Conservation (phyloP, 1,140 invertebrate genomes). For the Proales similis region DNA sequence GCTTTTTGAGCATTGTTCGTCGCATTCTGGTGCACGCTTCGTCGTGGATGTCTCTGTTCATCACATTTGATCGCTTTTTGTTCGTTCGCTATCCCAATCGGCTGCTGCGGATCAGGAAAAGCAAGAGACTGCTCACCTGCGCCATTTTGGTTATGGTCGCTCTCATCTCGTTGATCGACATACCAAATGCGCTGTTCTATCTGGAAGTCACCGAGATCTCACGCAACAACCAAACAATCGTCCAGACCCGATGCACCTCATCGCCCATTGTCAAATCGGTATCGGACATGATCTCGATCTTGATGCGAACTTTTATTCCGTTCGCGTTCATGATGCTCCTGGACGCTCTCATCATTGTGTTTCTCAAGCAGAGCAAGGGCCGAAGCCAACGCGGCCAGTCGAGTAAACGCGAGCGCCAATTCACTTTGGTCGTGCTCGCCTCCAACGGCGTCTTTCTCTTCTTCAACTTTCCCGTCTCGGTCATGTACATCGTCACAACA, state of each 20-base stretch:
- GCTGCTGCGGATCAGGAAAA: too few relatives aligned
- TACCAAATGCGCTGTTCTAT: too few relatives aligned
- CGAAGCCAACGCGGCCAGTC: neutral
- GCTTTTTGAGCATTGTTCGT: too few relatives aligned
- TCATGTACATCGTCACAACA: constrained; percentile 13
- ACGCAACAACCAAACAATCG: too few relatives aligned
- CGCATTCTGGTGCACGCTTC: too few relatives aligned
- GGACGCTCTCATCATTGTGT: constrained; percentile 4
- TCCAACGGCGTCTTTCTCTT: constrained; percentile 30
- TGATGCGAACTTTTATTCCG: constrained; percentile 10
- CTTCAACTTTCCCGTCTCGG: constrained; percentile 25
- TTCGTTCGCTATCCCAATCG: too few relatives aligned
- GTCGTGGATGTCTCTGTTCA: too few relatives aligned
- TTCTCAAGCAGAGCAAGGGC: neutral
- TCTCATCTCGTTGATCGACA: too few relatives aligned
- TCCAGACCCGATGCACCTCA: constrained; percentile 10
- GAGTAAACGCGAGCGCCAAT: constrained; percentile 1
- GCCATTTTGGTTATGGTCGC: too few relatives aligned
- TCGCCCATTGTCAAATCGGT: neutral
- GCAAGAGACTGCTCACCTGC: too few relatives aligned
- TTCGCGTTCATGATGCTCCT: neutral
- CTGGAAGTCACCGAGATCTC: too few relatives aligned
- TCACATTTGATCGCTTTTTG: too few relatives aligned
- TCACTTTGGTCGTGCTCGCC: constrained; percentile 7
- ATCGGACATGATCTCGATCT: constrained; percentile 13